Evolutionary conservation across 37 sponge, comb jelly and placozoan genomes (phyloP), one percentile per base, ranked within the genome.

Genomic region (Geodia barretti): DNA sequence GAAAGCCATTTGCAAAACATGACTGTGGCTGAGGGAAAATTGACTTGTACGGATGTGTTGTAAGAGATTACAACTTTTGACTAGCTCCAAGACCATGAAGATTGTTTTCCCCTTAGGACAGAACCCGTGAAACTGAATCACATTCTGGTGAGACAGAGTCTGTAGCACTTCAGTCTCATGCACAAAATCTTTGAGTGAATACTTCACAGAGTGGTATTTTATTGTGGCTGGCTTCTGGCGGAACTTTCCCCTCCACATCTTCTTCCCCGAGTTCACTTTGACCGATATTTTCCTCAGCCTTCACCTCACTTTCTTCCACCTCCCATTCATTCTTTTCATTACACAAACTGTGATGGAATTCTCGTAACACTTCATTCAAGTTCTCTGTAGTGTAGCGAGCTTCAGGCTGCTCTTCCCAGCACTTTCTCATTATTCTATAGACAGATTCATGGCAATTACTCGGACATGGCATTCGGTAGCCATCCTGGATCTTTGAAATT

Each of bases 151-250:
- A 35, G 21, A 35, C 5, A 70, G 37, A 29, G 36, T 31, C 70
- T 36, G 29, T 70, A 70, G 39, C 5, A 35, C 39, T 36, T 35
- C 76, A 61, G 73, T 41, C 64, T 41, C 84, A 9, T 40, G 75
- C n/a, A 65, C 30, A 64, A 70, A 66, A 80, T 76, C 72, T 40
- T 35, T 14, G 14, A 14, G 14, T 17, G 54, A 17, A 47, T 47
- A 17, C 54, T 14, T 47, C 14, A 17, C 11, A 47, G 54, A 47
- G 14, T 17, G 54, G 14, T 17, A 47, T 14, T 47, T 47, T 7
- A 47, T 47, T 14, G 14, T 17, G 7, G 14, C 54, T 47, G 14
- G 14, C 11, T 47, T 47, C 7, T 47, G 54, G 7, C 14, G 54
- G 54, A 47, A 47, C 7, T 47, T 7, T 17, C 54, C 54, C 14